phyloP scores from a whole-genome alignment of 2,113 vertebrate species.

The Psittacus erithacus region DNA sequence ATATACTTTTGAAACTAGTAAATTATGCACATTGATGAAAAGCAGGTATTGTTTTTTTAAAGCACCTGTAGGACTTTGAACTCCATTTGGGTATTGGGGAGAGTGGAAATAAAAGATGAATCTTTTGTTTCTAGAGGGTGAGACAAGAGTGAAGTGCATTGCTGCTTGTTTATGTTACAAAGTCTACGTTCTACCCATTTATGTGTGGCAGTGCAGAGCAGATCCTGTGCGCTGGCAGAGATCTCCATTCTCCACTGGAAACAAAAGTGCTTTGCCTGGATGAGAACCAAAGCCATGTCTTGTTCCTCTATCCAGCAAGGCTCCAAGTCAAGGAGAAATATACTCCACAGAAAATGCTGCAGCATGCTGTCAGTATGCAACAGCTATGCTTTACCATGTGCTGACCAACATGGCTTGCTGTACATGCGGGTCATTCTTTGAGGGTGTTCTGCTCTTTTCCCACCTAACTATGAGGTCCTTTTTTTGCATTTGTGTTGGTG shows the following conservation, averaged over 20 bases:
- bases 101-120: not conserved
- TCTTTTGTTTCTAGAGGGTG: not conserved
- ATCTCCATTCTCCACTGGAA: not conserved
- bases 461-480: not conserved
- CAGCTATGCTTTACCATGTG: not conserved
- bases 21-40: constrained; percentile 49
- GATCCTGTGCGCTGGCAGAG: not conserved
- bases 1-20: constrained; percentile 61
- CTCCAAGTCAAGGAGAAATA: not conserved
- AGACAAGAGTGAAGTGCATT: not conserved
- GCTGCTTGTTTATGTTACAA: not conserved
- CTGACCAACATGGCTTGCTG: not conserved
- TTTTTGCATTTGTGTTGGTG: not conserved
- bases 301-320: not conserved
- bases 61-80: constrained; percentile 38
- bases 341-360: not conserved
- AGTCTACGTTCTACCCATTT: not conserved
- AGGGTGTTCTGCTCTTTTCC: not conserved
- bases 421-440: fast-evolving
- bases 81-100: not conserved
- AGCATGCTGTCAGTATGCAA: not conserved
- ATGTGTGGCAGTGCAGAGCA: fast-evolving
- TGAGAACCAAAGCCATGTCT: not conserved
- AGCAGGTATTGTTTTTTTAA: constrained; percentile 18
- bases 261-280: not conserved